A percentile compares a stretch with the other conserved stretches of the same genome.
Conservation (phyloP, 2,888 invertebrate genomes). For the Anarsia innoxiella region DNA sequence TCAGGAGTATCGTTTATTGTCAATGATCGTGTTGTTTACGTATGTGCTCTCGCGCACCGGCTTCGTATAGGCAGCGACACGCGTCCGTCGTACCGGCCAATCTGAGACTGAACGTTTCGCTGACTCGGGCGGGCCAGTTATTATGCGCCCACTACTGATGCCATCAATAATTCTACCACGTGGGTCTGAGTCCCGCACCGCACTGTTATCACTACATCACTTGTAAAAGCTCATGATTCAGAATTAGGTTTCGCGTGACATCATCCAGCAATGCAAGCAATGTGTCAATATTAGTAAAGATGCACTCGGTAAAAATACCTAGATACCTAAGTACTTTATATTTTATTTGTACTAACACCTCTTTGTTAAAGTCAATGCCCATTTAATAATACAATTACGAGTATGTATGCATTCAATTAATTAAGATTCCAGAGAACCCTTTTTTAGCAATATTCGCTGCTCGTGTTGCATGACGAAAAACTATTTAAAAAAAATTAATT, state of each 20-base stretch:
- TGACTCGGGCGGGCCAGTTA: conserved; percentile 63
- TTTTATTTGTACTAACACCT: no score
- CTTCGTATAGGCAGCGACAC: conserved; percentile 42
- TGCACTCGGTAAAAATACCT: no score
- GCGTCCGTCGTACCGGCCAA: conserved; percentile 57
- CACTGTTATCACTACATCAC: conserved; percentile 66
- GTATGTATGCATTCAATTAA: no score
- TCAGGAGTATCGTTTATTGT: conserved; percentile 28
- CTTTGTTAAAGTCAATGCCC: no score
- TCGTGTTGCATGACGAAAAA: no score
- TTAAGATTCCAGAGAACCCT: no score
- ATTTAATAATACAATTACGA: no score
- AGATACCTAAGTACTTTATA: no score
- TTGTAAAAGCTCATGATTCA: conserved; percentile 68
- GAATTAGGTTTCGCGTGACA: conserved; percentile 63
- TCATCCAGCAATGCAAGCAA: conserved; percentile 50
- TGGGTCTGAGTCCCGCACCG: conserved; percentile 39
- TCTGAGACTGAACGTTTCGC: conserved; percentile 63
- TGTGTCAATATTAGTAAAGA: conserved; percentile 34
- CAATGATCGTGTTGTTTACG: conserved; percentile 38
- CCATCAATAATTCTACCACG: conserved; percentile 65
- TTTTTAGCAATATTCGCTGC: no score
- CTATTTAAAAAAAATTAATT: no score
- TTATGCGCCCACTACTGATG: conserved; percentile 66
- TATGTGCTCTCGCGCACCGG: conserved; percentile 57